A percentile compares a stretch with the other conserved stretches of the same genome.
Evolutionary conservation across 1,140 invertebrate species (phyloP).

Genomic region (Brachionus manjavacas): DNA sequence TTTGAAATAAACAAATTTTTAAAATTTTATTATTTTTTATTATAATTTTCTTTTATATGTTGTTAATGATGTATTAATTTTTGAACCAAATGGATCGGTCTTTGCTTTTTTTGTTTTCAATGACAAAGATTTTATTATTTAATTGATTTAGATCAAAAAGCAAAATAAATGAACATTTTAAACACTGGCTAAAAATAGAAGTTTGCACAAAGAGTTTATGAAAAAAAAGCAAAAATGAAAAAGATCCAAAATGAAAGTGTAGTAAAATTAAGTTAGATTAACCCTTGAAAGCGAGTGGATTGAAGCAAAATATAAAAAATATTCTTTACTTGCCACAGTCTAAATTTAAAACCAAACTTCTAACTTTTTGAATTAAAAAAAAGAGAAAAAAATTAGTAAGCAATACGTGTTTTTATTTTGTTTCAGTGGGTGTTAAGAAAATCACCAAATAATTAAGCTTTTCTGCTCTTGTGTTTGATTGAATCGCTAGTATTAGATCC

Average conservation of each 20-base stretch:
- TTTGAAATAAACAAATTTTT: neutral
- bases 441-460: neutral
- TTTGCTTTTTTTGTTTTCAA: neutral
- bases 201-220: neutral
- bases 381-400: neutral
- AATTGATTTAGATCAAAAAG: neutral
- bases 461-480: neutral
- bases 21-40: neutral
- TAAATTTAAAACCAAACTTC: neutral
- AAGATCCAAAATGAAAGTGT: neutral
- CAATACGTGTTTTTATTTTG: neutral
- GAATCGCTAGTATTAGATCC: neutral
- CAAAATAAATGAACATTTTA: neutral
- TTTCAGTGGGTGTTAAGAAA: slow-evolving; percentile 22
- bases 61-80: neutral
- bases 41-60: neutral
- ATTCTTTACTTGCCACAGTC: neutral
- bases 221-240: neutral
- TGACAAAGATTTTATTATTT: neutral
- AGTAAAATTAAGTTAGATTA: neutral
- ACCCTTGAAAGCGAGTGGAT: neutral
- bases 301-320: neutral
- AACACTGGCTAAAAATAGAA: neutral
- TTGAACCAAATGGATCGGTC: neutral
- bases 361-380: neutral